These are phyloP conservation scores for Bufo bufo DNA, from an alignment of 2,113 vertebrate species.

Conservation along the genomic window DNA sequence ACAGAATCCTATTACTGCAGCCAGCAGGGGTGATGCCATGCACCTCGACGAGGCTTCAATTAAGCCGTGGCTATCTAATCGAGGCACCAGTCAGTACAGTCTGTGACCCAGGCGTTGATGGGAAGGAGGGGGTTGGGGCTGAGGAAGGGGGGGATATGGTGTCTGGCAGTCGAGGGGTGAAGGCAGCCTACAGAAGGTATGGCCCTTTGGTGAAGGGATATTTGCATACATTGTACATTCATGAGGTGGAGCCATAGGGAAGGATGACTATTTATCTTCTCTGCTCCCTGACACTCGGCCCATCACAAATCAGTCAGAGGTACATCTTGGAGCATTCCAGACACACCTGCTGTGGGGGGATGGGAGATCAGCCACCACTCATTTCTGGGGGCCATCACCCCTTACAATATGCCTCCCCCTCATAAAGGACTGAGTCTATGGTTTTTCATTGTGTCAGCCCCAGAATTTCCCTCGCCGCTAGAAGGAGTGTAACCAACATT, in stretches of 20 bases:
- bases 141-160: no score
- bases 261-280: conserved; percentile 68
- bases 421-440: background rate
- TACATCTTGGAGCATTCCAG: conserved; percentile 20
- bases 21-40: conserved; percentile 22
- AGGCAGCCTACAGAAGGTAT: conserved; percentile 70
- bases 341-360: conserved; percentile 55
- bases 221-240: conserved; percentile 84
- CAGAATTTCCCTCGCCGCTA: background rate
- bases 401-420: background rate
- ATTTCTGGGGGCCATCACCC: background rate
- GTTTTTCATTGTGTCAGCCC: background rate
- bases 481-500: background rate
- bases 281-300: conserved; percentile 66
- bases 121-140: background rate
- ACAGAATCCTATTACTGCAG: conserved; percentile 14
- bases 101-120: background rate
- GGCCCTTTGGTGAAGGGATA: conserved; percentile 69
- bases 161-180: conserved; percentile 42
- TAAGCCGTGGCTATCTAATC: conserved; percentile 26
- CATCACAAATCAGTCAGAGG: conserved; percentile 49
- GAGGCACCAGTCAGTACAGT: background rate
- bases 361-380: background rate
- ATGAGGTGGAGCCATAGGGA: conserved; percentile 64
- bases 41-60: background rate